These are phyloP conservation scores for Semotilus atromaculatus DNA, from an alignment of 2,797 vertebrate species.

Conservation along the genomic window DNA sequence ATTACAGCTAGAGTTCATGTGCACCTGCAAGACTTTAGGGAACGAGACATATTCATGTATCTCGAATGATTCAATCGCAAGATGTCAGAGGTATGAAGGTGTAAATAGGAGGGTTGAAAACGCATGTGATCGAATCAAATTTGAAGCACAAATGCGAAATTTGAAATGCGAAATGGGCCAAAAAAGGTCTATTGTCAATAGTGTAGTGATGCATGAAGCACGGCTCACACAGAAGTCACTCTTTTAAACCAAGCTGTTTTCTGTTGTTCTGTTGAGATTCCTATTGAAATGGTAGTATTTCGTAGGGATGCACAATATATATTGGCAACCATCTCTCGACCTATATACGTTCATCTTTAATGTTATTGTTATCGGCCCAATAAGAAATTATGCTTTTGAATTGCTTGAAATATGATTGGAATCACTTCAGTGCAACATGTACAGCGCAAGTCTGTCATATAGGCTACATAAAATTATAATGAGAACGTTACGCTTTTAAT, in stretches of 20 bases:
- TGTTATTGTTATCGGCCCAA: too few species aligned
- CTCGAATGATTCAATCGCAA: neutral
- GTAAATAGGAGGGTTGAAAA: neutral
- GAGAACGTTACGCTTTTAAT: too few species aligned
- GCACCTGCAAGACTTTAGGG: constrained; percentile 23
- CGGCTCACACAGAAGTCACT: neutral
- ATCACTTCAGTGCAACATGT: too few species aligned
- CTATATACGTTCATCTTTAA: too few species aligned
- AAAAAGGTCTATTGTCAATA: neutral
- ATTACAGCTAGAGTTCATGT: neutral
- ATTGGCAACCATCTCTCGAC: too few species aligned
- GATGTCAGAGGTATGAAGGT: neutral
- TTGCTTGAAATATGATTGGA: too few species aligned
- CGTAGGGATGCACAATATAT: too few species aligned
- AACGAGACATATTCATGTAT: neutral
- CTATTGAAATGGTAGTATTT: neutral
- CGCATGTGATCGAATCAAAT: neutral
- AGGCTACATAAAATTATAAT: too few species aligned
- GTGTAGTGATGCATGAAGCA: neutral
- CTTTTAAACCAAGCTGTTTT: neutral
- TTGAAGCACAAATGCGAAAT: neutral
- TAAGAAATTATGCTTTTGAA: too few species aligned
- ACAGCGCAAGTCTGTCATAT: too few species aligned
- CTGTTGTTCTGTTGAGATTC: neutral
- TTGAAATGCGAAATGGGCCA: too few species aligned